phyloP scores from a whole-genome alignment of 1,140 invertebrate genomes.

The Latrodectus geometricus region DNA sequence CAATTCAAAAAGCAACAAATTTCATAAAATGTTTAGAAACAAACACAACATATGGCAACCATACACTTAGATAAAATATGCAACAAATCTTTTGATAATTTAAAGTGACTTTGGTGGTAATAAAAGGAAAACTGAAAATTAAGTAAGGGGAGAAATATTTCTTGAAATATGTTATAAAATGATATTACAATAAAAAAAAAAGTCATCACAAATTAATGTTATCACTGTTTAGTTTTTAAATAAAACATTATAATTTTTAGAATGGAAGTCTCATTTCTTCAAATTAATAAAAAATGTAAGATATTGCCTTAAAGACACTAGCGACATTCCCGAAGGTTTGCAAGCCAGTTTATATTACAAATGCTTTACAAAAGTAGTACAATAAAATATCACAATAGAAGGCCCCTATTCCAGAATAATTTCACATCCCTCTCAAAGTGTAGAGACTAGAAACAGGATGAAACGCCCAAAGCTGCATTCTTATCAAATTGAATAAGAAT shows the following conservation, averaged over 20 bases:
- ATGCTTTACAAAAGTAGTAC: constrained; percentile 45
- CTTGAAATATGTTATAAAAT: no score
- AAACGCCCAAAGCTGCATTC: constrained; percentile 3
- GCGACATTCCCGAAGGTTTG: neutral
- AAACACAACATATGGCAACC: constrained; percentile 34
- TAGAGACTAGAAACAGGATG: constrained; percentile 48
- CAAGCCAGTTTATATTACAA: constrained; percentile 29
- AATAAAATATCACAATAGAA: constrained; percentile 56
- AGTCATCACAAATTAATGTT: no score
- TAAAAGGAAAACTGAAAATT: neutral
- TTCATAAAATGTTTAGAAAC: neutral
- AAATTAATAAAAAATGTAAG: no score
- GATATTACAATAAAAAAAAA: no score
- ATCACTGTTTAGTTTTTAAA: no score
- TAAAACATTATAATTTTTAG: no score
- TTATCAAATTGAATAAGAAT: neutral
- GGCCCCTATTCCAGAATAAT: constrained; percentile 36
- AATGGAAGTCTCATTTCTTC: no score
- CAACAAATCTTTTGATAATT: neutral
- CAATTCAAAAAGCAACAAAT: constrained; percentile 15
- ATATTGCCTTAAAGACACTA: no score
- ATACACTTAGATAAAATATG: neutral
- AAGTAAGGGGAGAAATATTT: no score
- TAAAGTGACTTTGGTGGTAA: neutral
- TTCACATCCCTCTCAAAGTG: constrained; percentile 9